Evolutionary conservation across 92 coral and sea anemone genomes (phyloP).

Genomic region (Epizoanthus scotinus): DNA sequence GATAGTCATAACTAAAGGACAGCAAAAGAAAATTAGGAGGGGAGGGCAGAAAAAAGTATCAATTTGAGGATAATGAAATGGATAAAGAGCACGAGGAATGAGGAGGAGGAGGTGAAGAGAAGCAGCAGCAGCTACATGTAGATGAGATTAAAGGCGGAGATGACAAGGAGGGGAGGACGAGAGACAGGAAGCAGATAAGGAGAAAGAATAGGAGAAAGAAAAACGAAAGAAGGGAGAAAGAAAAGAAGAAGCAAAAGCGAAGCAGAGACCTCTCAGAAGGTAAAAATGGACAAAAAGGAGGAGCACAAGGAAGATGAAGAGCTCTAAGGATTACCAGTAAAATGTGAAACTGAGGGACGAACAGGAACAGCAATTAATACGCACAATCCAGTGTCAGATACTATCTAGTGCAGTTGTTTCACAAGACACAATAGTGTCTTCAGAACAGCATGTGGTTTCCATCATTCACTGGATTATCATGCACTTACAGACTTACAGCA

Average conservation of each 20-base stretch:
- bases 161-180: too few relatives aligned
- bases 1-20: too few relatives aligned
- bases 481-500: too few relatives aligned
- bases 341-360: neutral
- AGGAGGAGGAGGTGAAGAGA: too few relatives aligned
- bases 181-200: too few relatives aligned
- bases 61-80: too few relatives aligned
- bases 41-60: too few relatives aligned
- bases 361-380: neutral
- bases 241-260: neutral
- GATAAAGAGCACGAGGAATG: too few relatives aligned
- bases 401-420: constrained; percentile 77
- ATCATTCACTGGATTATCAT: constrained; percentile 60
- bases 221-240: neutral
- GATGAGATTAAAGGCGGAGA: too few relatives aligned
- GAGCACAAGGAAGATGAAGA: neutral
- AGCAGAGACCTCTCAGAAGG: neutral
- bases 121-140: too few relatives aligned
- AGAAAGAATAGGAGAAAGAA: too few relatives aligned
- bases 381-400: constrained; percentile 76
- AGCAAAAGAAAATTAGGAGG: too few relatives aligned
- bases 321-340: neutral
- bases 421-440: constrained; percentile 37
- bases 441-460: constrained; percentile 43
- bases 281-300: neutral